Evolutionary conservation across 2,113 vertebrate genomes (phyloP), one percentile per base, ranked within the genome.

Genomic region (Myocastor coypus): DNA sequence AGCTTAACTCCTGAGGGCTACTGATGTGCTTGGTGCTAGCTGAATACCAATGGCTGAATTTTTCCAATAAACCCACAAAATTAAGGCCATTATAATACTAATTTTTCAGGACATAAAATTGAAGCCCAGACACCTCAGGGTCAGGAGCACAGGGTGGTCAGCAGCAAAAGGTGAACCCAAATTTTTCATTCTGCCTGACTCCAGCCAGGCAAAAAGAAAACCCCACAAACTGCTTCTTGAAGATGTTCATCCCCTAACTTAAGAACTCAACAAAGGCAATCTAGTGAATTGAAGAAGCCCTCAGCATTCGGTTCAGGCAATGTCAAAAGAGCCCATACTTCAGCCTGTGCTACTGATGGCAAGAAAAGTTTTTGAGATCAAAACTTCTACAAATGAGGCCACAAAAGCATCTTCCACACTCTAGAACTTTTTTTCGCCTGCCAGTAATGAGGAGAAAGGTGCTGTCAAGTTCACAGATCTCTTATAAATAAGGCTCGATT

Each of bases 301-400:
- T 84, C 86, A 22, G 30, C 24, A 14, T 17, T 55, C 52, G 30
- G 1, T 42, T 26, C 50, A 10, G 50, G 24, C 34, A 50, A 12
- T 75, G 83, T 92, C 83, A 87, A 34, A 77, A 78, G 12, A 87
- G 5, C 28, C 28, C 69, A 34, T 4, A 34, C 24, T 64, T 94
- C 83, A 61, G 14, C 42, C 73, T 50, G 28, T 40, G 55, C 16
- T 81, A n/a, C 64, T 90, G 66, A 95, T 42, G 40, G 88, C 14
- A 20, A 85, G 14, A 91, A 4, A 22, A 84, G 42, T 95, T 92
- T 75, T 82, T 64, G 40, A 83, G 83, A 34, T 85, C 87, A 68
- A 94, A 92, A 96, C 80, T 92, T 83, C n/a, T 92, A 13, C 77
- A 96, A 94, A 69, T 50, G 42, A 50, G 86, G 94, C 93, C 75